Conservation (phyloP, 92 coral and sea anemone genomes). For the Porites divaricata region DNA sequence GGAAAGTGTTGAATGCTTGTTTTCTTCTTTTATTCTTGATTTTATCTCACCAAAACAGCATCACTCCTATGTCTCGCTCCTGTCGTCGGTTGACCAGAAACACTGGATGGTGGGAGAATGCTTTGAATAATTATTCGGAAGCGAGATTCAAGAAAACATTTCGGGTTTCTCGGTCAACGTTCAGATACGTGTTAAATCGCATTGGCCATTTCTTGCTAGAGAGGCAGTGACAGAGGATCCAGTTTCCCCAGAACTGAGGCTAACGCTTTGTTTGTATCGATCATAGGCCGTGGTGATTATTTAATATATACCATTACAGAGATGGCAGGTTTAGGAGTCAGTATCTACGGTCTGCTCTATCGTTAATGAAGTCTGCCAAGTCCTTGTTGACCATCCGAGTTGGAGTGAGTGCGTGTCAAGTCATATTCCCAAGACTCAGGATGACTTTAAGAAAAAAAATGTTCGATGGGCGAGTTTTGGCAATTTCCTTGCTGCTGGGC, state of each 20-base stretch:
- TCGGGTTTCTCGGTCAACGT: too few species aligned
- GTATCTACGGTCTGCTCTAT: too few species aligned
- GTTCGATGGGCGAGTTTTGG: conserved; percentile 20
- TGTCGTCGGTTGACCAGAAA: conserved; percentile 46
- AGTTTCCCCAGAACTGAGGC: too few species aligned
- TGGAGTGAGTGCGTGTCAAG: conserved; percentile 37
- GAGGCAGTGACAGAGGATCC: too few species aligned
- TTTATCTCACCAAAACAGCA: background rate
- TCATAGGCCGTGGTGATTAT: too few species aligned
- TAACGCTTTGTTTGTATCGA: too few species aligned
- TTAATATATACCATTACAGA: too few species aligned
- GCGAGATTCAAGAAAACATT: too few species aligned
- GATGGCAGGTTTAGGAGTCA: too few species aligned
- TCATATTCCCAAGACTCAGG: conserved; percentile 47
- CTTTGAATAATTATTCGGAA: conserved; percentile 34
- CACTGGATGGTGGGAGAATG: conserved; percentile 51
- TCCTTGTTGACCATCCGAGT: conserved; percentile 31
- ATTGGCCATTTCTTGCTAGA: too few species aligned
- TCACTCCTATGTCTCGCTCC: conserved; percentile 20
- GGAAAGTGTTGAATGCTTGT: background rate
- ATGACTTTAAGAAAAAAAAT: conserved; percentile 41
- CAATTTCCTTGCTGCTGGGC: conserved; percentile 3
- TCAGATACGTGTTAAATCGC: too few species aligned
- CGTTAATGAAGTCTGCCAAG: conserved; percentile 56
- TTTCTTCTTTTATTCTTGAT: conserved; percentile 7